Percentiles rank a stretch among this genome's conserved stretches.
phyloP scores from a whole-genome alignment of 2,113 vertebrate species.

The Hypomesus transpacificus region DNA sequence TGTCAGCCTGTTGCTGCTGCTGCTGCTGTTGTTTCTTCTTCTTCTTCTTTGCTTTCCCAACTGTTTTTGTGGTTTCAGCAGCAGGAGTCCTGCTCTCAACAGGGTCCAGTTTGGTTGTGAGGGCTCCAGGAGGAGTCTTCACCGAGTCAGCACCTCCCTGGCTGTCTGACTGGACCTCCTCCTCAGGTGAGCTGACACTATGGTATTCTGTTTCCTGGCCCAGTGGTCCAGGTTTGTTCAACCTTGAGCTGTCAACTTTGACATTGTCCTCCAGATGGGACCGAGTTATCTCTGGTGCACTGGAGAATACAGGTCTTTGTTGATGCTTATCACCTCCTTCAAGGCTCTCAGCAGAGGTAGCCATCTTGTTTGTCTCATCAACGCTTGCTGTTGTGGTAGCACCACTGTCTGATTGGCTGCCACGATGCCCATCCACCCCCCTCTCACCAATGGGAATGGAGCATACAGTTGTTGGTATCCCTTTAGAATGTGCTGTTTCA shows the following conservation, averaged over 20 bases:
- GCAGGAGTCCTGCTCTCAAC: neutral
- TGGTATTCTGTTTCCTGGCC: slow-evolving; percentile 1
- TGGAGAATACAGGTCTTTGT: neutral
- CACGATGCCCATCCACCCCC: neutral
- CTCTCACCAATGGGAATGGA: neutral
- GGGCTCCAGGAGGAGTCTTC: neutral
- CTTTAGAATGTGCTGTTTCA: slow-evolving; percentile 21
- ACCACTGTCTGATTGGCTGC: slow-evolving; percentile 5
- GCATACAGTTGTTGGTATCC: neutral
- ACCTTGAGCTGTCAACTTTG: neutral
- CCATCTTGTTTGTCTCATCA: neutral
- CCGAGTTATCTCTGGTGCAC: neutral
- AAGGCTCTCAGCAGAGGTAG: neutral
- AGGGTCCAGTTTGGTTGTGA: neutral
- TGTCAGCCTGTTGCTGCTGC: neutral
- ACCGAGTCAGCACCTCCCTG: neutral
- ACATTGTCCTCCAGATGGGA: slow-evolving; percentile 1
- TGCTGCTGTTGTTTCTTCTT: slow-evolving; percentile 24
- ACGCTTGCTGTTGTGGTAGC: neutral
- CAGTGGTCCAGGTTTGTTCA: slow-evolving; percentile 2
- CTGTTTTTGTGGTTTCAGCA: slow-evolving; percentile 8
- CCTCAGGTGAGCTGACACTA: neutral
- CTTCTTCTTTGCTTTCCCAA: slow-evolving; percentile 28
- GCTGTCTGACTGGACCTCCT: neutral
- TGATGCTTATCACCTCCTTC: slow-evolving; percentile 14